phyloP scores from a whole-genome alignment of 2,797 vertebrate genomes.

The Pitangus sulphuratus region DNA sequence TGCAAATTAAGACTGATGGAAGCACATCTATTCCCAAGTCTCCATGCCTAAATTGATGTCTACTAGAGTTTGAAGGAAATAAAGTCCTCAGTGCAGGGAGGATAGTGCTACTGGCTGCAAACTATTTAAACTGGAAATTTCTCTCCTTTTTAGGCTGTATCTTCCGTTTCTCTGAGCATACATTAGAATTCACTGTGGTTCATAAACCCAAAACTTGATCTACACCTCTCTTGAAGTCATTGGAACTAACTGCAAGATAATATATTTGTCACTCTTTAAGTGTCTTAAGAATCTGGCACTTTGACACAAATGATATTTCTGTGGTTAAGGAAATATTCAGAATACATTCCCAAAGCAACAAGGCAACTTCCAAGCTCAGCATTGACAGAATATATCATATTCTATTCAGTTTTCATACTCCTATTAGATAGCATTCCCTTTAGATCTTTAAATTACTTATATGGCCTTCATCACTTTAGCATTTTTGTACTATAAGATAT shows the following conservation, averaged over 20 bases:
- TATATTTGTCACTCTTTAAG: not conserved
- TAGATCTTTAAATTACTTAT: not conserved
- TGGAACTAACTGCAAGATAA: not conserved
- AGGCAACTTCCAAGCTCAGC: not conserved
- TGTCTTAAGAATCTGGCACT: not conserved
- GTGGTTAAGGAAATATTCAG: not conserved
- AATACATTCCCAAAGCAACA: not conserved
- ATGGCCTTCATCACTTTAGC: not conserved
- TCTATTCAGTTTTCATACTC: not conserved
- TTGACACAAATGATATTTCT: not conserved
- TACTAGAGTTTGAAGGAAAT: rapidly evolving
- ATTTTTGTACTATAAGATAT: not conserved
- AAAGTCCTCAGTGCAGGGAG: not conserved
- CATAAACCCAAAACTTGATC: not conserved
- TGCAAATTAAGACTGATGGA: not conserved
- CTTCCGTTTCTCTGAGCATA: not conserved
- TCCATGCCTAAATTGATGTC: not conserved
- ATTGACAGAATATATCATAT: not conserved
- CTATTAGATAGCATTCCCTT: not conserved
- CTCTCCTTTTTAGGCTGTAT: not conserved
- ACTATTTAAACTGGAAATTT: not conserved
- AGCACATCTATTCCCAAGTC: not conserved
- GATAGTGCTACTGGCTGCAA: not conserved
- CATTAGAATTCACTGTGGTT: not conserved
- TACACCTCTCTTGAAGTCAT: not conserved